Conservation (phyloP, 2,888 invertebrate species). For the Phengaris arion region DNA sequence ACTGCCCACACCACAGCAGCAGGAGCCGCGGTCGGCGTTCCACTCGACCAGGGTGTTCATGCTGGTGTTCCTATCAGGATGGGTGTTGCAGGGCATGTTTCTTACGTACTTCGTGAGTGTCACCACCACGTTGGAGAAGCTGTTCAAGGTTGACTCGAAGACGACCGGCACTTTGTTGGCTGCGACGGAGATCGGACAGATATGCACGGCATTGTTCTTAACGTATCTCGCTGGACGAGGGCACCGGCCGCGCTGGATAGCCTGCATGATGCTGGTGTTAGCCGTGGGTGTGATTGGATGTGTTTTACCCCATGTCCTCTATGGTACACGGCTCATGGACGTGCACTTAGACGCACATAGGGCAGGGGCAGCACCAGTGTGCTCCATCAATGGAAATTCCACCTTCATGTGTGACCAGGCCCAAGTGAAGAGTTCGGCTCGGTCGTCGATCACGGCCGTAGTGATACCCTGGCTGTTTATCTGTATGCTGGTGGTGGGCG, state of each 20-base stretch:
- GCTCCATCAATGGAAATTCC: constrained; percentile 50
- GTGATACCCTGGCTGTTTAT: constrained; percentile 93
- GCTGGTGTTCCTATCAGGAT: constrained; percentile 91
- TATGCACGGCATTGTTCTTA: constrained; percentile 91
- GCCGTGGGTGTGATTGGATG: constrained; percentile 92
- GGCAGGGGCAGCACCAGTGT: constrained; percentile 62
- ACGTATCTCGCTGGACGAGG: constrained; percentile 95
- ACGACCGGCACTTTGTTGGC: constrained; percentile 94
- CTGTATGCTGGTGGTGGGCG: constrained; percentile 92
- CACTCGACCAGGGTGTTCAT: constrained; percentile 94
- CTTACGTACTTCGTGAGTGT: constrained; percentile 96
- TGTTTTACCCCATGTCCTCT: constrained; percentile 92
- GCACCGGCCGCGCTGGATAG: constrained; percentile 95
- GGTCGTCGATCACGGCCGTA: constrained; percentile 87
- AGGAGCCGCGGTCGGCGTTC: constrained; percentile 83
- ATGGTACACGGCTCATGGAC: constrained; percentile 85
- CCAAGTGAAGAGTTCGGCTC: constrained; percentile 82
- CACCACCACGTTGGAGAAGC: constrained; percentile 94
- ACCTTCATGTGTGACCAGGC: constrained; percentile 78
- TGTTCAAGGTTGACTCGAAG: constrained; percentile 94
- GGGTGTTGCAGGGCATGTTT: constrained; percentile 94
- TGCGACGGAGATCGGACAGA: constrained; percentile 95
- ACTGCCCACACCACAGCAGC: constrained; percentile 80
- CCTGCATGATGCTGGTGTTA: constrained; percentile 94
- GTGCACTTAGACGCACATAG: constrained; percentile 61